These are phyloP conservation scores for Hipposideros larvatus DNA, from an alignment of 2,797 vertebrate species.

Conservation along the genomic window DNA sequence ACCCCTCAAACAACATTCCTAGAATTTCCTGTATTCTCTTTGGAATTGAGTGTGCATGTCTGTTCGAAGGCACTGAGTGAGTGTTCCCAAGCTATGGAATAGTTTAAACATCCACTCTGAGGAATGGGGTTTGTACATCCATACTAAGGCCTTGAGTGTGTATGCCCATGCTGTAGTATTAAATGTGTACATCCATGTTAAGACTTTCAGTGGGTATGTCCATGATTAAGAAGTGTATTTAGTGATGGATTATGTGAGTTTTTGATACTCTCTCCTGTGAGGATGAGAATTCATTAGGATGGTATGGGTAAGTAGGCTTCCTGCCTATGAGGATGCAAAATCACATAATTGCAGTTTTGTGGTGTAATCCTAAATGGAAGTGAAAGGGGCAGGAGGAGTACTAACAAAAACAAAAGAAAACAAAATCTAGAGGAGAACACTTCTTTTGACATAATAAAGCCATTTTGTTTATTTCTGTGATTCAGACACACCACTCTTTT, in stretches of 20 bases:
- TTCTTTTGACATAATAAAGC: slow-evolving; percentile 51
- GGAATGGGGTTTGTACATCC: background rate
- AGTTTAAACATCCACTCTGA: background rate
- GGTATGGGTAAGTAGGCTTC: background rate
- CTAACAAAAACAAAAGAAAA: background rate
- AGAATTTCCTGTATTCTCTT: background rate
- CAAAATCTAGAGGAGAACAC: background rate
- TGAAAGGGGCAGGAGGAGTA: fast-evolving
- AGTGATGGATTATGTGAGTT: background rate
- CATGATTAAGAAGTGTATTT: background rate
- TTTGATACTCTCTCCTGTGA: background rate
- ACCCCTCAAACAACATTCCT: background rate
- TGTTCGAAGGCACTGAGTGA: background rate
- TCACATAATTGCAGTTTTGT: background rate
- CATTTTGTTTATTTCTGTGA: slow-evolving; percentile 10
- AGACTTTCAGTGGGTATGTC: background rate
- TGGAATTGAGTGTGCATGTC: background rate
- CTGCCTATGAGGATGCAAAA: background rate
- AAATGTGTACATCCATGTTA: background rate
- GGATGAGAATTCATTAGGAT: background rate
- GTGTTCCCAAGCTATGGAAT: background rate
- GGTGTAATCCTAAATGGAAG: background rate
- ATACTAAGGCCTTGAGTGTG: too few relatives aligned
- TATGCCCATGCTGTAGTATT: background rate
- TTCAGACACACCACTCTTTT: background rate